Percentiles rank a stretch among this genome's conserved stretches.
Evolutionary conservation across 92 coral and sea anemone species (phyloP).

Genomic region (Hydrozoanthus gracilis): DNA sequence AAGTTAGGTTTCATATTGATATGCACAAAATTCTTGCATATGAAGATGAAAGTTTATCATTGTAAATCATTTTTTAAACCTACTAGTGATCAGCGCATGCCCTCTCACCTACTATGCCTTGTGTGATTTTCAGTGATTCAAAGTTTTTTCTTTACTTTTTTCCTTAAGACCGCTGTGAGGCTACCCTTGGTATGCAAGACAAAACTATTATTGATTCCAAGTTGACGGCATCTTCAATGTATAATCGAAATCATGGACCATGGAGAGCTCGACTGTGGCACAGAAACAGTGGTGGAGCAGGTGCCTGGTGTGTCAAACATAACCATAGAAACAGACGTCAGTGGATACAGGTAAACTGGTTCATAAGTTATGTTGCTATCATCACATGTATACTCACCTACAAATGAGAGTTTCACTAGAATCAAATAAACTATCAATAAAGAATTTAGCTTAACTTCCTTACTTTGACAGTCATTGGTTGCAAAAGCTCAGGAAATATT

Average conservation of each 20-base stretch:
- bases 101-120: no score
- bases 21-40: no score
- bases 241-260: constrained; percentile 76
- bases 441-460: no score
- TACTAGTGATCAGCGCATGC: no score
- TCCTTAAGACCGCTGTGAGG: constrained; percentile 74
- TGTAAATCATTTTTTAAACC: no score
- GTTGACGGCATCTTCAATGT: constrained; percentile 79
- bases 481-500: no score
- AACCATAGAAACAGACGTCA: constrained; percentile 59
- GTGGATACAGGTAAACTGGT: constrained; percentile 72
- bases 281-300: constrained; percentile 62
- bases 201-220: constrained; percentile 71
- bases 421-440: no score
- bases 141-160: neutral
- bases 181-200: constrained; percentile 88
- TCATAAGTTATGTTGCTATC: neutral
- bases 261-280: constrained; percentile 79
- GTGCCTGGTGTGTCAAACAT: constrained; percentile 76
- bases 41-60: no score
- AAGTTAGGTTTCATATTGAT: no score
- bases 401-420: no score
- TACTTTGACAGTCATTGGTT: no score
- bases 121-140: neutral
- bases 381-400: neutral